Base-by-base conservation (phyloP, 2,113 vertebrate species). In the Pardalotus punctatus region DNA sequence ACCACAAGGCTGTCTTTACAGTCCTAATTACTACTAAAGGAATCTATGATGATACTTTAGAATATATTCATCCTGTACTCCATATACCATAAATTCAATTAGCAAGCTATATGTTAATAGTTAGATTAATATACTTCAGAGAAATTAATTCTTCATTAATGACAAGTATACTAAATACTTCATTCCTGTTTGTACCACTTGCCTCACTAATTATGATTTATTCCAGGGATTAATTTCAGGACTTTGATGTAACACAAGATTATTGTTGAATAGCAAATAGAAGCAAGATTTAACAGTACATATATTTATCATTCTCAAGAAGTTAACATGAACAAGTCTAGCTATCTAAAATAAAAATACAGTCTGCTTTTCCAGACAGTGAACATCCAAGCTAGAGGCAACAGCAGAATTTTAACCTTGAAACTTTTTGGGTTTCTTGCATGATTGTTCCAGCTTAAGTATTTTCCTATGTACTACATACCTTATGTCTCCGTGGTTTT, bases 61-160 rank as follows among this genome's bases (percentile, higher is more conserved):
- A 72, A 89, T 57, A 76, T 69, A 91, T 78, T 81, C 12, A 79
- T 79, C 86, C 57, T 90, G 81, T 42, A 82, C 18, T 69, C 42
- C 0, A 0, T 69, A 72, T 27, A 67, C 57, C 87, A 95, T 91
- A 85, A 84, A 95, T 81, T 82, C 93, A 89, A 82, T 93, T 91
- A 95, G 66, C 72, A 86, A 81, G 71, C 58, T 90, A 31, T 69
- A 77, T 47, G 51, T 60, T 93, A 87, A 86, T 78, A 57, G 18
- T 65, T 88, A 58, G 35, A 90, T 72, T 88, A 83, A 95, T 86
- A 83, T 25, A 92, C 51, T 78, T 80, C 16, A 61, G 35, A 90
- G 27, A 92, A 94, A 91, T 92, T 87, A 95, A 94, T 88, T 84
- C 72, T 89, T 96, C 65, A 89, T 94, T 86, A 95, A 56, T 81